Percentiles rank a stretch among this genome's conserved stretches.
These are phyloP conservation scores for Pipra filicauda DNA, from an alignment of 2,113 vertebrate species.

Conservation along the genomic window DNA sequence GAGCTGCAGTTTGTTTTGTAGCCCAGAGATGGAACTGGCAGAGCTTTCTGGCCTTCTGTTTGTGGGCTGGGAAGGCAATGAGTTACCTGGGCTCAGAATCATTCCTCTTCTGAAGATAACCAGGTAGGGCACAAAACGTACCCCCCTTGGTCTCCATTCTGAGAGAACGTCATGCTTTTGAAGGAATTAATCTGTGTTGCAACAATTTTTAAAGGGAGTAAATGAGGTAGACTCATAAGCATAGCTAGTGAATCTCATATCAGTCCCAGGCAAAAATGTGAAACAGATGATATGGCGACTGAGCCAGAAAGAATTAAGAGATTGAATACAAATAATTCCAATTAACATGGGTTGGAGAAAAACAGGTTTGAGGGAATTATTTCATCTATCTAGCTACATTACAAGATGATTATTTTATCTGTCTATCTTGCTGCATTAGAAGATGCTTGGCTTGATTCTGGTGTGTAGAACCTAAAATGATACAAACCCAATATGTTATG, in stretches of 20 bases:
- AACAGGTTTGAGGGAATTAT: background rate
- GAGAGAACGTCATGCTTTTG: background rate
- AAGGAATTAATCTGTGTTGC: background rate
- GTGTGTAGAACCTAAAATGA: background rate
- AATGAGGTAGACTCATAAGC: background rate
- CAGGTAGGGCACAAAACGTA: background rate
- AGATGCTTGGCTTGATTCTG: background rate
- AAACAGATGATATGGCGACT: background rate
- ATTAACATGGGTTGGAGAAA: background rate
- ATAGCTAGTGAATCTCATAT: slow-evolving; percentile 10
- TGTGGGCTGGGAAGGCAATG: background rate
- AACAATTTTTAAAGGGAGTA: background rate
- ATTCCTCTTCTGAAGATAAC: background rate
- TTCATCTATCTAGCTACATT: background rate
- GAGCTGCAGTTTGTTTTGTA: background rate
- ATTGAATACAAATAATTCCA: slow-evolving; percentile 15
- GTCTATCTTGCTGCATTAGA: background rate
- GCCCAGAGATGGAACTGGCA: background rate
- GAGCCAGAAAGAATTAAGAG: slow-evolving; percentile 14
- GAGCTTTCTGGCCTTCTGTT: background rate
- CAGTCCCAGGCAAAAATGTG: background rate
- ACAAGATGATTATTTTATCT: background rate
- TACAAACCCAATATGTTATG: background rate
- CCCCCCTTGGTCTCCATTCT: background rate
- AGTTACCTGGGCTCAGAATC: background rate